phyloP scores from a whole-genome alignment of 2,888 invertebrate species.

The Latheticus oryzae region DNA sequence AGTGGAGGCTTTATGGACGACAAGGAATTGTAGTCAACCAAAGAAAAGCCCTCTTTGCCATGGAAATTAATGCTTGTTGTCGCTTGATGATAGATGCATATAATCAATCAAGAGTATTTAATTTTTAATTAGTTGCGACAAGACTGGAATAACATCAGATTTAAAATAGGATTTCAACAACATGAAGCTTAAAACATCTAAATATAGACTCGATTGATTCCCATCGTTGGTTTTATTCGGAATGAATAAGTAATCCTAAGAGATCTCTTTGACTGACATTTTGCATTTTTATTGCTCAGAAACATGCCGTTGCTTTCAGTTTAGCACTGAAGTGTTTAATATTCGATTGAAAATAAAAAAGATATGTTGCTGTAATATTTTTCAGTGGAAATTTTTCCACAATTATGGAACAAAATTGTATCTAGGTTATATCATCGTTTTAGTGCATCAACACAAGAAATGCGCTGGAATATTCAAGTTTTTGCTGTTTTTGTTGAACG shows the following conservation, averaged over 20 bases:
- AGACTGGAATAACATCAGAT: conserved; percentile 44
- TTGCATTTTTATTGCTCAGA: conserved; percentile 7
- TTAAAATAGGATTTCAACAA: no score
- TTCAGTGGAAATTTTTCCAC: no score
- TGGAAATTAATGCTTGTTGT: conserved; percentile 47
- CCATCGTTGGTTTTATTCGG: no score
- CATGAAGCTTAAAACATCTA: no score
- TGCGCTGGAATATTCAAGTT: background rate
- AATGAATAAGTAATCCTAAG: conserved; percentile 16
- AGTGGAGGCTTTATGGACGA: conserved; percentile 11
- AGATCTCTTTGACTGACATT: conserved; percentile 3
- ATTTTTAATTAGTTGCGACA: conserved; percentile 48
- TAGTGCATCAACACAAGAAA: conserved; percentile 3
- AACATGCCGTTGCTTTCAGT: conserved; percentile 9
- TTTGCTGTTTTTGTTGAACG: background rate
- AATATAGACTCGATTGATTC: no score
- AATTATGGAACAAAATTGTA: no score
- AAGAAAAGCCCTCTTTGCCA: conserved; percentile 28
- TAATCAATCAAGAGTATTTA: conserved; percentile 49
- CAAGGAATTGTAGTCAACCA: conserved; percentile 15
- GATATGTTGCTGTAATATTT: no score
- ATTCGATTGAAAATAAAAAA: no score
- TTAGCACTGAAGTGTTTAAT: no score
- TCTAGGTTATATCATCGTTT: background rate
- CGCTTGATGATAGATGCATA: conserved; percentile 49